Evolutionary conservation across 2,113 vertebrate genomes (phyloP).

Genomic region (Potamarius usumacintae): DNA sequence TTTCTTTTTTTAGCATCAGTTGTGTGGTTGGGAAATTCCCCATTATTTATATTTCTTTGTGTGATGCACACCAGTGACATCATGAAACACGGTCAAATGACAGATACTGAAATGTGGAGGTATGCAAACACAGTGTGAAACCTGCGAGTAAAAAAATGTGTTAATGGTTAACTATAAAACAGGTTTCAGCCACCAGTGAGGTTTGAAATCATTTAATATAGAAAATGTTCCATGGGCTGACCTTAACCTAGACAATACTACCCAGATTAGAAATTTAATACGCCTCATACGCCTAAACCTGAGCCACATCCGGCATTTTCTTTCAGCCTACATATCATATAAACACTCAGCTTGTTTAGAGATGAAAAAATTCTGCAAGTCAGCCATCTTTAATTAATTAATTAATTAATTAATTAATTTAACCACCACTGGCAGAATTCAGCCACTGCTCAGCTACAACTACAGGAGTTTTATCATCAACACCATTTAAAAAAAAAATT

Average conservation of each 20-base stretch:
- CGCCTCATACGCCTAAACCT: not conserved
- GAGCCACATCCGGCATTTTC: not conserved
- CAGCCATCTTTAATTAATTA: not conserved
- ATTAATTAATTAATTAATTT: no score
- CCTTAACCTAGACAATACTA: not conserved
- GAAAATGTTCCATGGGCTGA: not conserved
- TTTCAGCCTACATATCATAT: not conserved
- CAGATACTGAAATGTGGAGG: no score
- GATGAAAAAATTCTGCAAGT: not conserved
- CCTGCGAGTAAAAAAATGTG: not conserved
- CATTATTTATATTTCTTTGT: not conserved
- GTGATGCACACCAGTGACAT: not conserved
- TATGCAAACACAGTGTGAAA: slow-evolving; percentile 1
- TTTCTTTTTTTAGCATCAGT: not conserved
- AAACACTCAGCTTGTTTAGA: not conserved
- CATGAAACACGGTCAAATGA: not conserved
- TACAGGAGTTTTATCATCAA: not conserved
- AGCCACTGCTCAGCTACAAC: not conserved
- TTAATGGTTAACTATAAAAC: not conserved
- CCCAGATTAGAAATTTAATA: not conserved
- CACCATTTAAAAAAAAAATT: not conserved
- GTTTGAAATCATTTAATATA: not conserved
- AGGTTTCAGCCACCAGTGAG: no score
- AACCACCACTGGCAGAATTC: not conserved
- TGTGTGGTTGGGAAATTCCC: not conserved